Conservation (phyloP, 2,113 vertebrate genomes). For the Ctenomys sociabilis region DNA sequence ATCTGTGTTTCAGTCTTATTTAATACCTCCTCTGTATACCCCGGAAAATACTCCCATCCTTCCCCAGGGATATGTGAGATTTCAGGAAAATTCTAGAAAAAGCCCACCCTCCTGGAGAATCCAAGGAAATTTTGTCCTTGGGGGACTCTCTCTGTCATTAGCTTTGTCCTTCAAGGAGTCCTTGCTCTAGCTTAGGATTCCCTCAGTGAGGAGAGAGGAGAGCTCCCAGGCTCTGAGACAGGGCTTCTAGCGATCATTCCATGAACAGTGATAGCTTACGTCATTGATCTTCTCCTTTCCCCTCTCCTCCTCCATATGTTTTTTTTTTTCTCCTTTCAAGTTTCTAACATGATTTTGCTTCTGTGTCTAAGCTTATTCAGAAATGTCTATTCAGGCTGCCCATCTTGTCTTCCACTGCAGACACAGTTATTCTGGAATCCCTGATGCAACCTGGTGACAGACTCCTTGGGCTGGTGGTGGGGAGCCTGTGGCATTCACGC, state of each 20-base stretch:
- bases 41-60: not conserved
- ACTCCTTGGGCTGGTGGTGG: not conserved
- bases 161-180: too few species aligned
- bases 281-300: too few species aligned
- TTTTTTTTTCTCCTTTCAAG: not conserved
- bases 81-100: not conserved
- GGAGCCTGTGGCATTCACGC: not conserved
- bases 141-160: not conserved
- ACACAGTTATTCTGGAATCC: not conserved
- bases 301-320: not conserved
- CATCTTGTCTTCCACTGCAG: not conserved
- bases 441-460: not conserved
- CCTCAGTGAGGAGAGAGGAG: not conserved
- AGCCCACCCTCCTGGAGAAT: not conserved
- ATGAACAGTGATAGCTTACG: rapidly evolving
- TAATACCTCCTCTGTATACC: not conserved
- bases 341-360: not conserved
- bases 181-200: not conserved
- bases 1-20: not conserved
- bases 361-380: not conserved
- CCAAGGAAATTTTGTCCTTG: not conserved
- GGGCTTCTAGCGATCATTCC: not conserved
- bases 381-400: not conserved
- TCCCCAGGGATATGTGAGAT: not conserved
- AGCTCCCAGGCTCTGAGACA: not conserved